Percentiles rank a stretch among this genome's conserved stretches.
Conservation (phyloP, 2,888 invertebrate genomes). For the Andrena dorsata region DNA sequence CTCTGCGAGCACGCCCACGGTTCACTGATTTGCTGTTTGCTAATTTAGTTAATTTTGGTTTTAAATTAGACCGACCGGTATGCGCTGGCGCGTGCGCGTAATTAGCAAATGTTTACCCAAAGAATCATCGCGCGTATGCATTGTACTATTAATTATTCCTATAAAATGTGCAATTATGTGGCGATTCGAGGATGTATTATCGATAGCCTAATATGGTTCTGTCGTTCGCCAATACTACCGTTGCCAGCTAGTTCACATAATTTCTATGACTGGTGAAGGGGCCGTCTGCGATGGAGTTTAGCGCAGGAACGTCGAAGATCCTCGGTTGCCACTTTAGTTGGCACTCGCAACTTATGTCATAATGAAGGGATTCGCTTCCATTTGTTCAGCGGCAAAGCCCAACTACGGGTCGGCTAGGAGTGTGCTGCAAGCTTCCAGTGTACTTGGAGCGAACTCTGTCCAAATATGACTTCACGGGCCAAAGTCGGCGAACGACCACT, state of each 20-base stretch:
- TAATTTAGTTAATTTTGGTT: conserved; percentile 47
- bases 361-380: conserved; percentile 45
- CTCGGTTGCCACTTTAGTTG: conserved; percentile 40
- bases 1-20: background rate
- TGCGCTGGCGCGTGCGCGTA: conserved; percentile 4
- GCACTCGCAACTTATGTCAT: conserved; percentile 46
- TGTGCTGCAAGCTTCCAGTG: conserved; percentile 42
- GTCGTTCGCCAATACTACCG: background rate
- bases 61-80: conserved; percentile 39
- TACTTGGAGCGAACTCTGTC: conserved; percentile 50
- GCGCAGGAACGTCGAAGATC: conserved; percentile 22
- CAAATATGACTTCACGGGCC: conserved; percentile 67
- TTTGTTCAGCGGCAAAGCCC: conserved; percentile 53
- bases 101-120: conserved; percentile 44
- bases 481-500: conserved; percentile 65
- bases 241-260: background rate
- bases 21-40: conserved; percentile 43
- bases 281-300: background rate
- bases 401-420: conserved; percentile 28
- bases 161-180: background rate
- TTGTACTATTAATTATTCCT: background rate
- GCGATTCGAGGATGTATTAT: background rate
- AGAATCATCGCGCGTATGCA: background rate
- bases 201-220: background rate
- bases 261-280: background rate